Evolutionary conservation across 2,113 vertebrate genomes (phyloP).

Genomic region (Leuciscus idus): DNA sequence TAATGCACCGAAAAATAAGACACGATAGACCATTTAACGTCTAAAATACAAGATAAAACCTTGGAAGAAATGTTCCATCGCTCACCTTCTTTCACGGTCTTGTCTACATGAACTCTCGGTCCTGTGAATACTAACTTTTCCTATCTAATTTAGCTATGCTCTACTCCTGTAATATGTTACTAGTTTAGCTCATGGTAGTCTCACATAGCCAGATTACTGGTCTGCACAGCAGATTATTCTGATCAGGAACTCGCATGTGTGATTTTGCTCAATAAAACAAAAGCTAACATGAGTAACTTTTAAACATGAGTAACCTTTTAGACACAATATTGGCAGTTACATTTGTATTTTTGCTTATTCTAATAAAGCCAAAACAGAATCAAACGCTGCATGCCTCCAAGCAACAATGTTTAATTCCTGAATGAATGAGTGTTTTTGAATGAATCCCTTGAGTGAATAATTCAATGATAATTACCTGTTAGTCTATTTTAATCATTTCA

Average conservation of each 20-base stretch:
- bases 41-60: neutral
- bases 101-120: neutral
- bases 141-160: neutral
- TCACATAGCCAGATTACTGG: neutral
- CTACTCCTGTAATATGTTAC: conserved; percentile 1
- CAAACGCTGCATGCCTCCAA: neutral
- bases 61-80: neutral
- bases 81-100: neutral
- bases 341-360: neutral
- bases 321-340: neutral
- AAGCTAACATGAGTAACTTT: neutral
- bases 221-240: neutral
- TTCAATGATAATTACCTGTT: neutral
- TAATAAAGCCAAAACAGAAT: neutral
- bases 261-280: neutral
- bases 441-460: neutral
- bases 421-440: neutral
- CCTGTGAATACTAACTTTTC: conserved; percentile 1
- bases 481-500: too few species aligned
- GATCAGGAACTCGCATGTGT: neutral
- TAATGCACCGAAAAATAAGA: neutral
- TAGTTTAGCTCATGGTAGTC: neutral
- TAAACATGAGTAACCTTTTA: neutral
- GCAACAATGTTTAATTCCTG: neutral
- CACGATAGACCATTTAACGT: neutral